Percentiles rank a stretch among this genome's conserved stretches.
Conservation (phyloP, 2,888 invertebrate genomes). For the Folsomia candida region DNA sequence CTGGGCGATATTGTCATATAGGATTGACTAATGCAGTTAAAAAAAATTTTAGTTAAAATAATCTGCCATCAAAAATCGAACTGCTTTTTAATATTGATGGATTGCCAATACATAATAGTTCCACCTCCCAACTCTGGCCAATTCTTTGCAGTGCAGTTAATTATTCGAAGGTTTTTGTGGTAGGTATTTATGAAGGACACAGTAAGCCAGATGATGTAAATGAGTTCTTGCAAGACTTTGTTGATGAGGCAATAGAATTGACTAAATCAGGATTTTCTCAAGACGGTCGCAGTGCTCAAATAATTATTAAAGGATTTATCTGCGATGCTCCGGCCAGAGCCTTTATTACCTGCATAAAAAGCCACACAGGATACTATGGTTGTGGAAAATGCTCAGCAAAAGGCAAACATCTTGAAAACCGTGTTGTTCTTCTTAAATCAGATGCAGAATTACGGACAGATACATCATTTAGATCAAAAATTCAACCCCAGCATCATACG, state of each 20-base stretch:
- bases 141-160: neutral
- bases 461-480: constrained; percentile 1
- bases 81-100: neutral
- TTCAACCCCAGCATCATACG: constrained; percentile 13
- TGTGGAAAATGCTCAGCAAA: constrained; percentile 18
- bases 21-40: neutral
- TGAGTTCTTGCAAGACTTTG: neutral
- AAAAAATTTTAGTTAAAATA: too few species aligned
- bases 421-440: constrained; percentile 11
- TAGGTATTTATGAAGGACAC: neutral
- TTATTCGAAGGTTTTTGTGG: neutral
- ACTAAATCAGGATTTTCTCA: neutral
- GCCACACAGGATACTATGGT: constrained; percentile 24
- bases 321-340: constrained; percentile 30
- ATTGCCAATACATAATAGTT: neutral
- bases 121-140: neutral
- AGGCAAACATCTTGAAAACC: constrained; percentile 20
- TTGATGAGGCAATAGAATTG: neutral
- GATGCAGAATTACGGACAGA: constrained; percentile 14
- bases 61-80: neutral
- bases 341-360: constrained; percentile 14
- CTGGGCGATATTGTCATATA: neutral
- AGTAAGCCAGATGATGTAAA: neutral
- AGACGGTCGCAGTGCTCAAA: neutral
- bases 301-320: constrained; percentile 1